These are phyloP conservation scores for Achlya flavicornis DNA, from an alignment of 2,888 invertebrate genomes.

Conservation along the genomic window DNA sequence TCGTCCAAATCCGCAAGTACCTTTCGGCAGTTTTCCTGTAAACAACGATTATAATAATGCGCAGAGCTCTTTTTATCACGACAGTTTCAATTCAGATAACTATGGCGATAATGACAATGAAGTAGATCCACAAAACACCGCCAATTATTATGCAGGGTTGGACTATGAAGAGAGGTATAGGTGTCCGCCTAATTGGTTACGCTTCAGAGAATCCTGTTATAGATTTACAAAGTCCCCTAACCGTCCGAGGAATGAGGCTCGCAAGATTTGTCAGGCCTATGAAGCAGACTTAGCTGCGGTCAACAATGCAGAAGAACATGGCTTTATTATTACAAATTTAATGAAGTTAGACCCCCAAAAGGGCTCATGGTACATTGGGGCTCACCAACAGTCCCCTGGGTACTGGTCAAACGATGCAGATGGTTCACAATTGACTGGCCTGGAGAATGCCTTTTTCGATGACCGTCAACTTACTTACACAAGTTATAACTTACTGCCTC, in stretches of 20 bases:
- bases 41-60: slow-evolving; percentile 67
- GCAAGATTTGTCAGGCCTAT: slow-evolving; percentile 92
- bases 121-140: slow-evolving; percentile 68
- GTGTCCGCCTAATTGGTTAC: slow-evolving; percentile 95
- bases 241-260: slow-evolving; percentile 91
- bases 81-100: slow-evolving; percentile 60
- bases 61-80: slow-evolving; percentile 76
- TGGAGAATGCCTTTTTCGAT: slow-evolving; percentile 93
- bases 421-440: slow-evolving; percentile 89
- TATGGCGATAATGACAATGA: slow-evolving; percentile 68
- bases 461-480: slow-evolving; percentile 73
- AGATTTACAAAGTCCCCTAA: slow-evolving; percentile 95
- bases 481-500: slow-evolving; percentile 80
- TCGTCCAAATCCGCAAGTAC: slow-evolving; percentile 65
- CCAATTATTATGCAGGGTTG: slow-evolving; percentile 70
- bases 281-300: slow-evolving; percentile 92
- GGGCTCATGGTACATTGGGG: slow-evolving; percentile 93
- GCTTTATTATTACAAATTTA: slow-evolving; percentile 92
- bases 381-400: slow-evolving; percentile 88
- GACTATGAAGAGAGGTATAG: slow-evolving; percentile 74
- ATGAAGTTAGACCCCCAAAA: slow-evolving; percentile 93
- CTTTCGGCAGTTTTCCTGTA: slow-evolving; percentile 74
- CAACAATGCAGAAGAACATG: slow-evolving; percentile 93
- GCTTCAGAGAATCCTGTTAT: slow-evolving; percentile 92
- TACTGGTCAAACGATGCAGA: slow-evolving; percentile 94